phyloP scores from a whole-genome alignment of 2,888 invertebrate genomes.

The Drosophila subquinaria region DNA sequence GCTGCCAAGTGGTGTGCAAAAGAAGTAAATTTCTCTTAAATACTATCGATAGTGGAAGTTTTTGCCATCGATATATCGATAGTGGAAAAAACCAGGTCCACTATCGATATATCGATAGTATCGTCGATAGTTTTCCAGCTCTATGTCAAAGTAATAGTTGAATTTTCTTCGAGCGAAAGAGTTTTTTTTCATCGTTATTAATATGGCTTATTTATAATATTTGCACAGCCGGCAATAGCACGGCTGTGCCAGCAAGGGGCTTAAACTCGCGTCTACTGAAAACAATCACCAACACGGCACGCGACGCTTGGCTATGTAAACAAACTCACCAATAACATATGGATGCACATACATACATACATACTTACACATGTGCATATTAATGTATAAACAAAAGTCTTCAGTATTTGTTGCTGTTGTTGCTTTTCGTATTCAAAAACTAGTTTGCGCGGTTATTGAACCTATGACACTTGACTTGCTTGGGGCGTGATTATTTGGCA shows the following conservation, averaged over 20 bases:
- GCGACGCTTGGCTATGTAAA: slow-evolving; percentile 26
- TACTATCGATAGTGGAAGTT: too few relatives aligned
- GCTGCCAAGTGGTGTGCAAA: too few relatives aligned
- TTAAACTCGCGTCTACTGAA: slow-evolving; percentile 2
- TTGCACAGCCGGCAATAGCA: slow-evolving; percentile 38
- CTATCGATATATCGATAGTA: too few relatives aligned
- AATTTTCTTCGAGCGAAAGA: slow-evolving; percentile 1
- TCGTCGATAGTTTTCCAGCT: too few relatives aligned
- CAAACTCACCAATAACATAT: slow-evolving; percentile 28
- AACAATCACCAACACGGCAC: not conserved
- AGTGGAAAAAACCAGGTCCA: too few relatives aligned
- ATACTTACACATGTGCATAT: slow-evolving; percentile 6
- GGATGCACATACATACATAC: not conserved
- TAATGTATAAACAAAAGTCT: slow-evolving; percentile 26
- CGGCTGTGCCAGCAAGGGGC: slow-evolving; percentile 33
- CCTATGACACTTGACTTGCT: slow-evolving; percentile 73
- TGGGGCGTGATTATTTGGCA: slow-evolving; percentile 30
- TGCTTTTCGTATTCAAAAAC: slow-evolving; percentile 67
- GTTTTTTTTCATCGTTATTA: slow-evolving; percentile 9
- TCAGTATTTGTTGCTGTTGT: slow-evolving; percentile 34
- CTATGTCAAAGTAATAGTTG: not conserved
- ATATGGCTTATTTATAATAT: slow-evolving; percentile 39
- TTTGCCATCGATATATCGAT: too few relatives aligned
- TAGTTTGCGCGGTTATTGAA: slow-evolving; percentile 71
- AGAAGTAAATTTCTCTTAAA: too few relatives aligned